Evolutionary conservation across 2,888 invertebrate genomes (phyloP).

Genomic region (Amphipyra tragopoginis): DNA sequence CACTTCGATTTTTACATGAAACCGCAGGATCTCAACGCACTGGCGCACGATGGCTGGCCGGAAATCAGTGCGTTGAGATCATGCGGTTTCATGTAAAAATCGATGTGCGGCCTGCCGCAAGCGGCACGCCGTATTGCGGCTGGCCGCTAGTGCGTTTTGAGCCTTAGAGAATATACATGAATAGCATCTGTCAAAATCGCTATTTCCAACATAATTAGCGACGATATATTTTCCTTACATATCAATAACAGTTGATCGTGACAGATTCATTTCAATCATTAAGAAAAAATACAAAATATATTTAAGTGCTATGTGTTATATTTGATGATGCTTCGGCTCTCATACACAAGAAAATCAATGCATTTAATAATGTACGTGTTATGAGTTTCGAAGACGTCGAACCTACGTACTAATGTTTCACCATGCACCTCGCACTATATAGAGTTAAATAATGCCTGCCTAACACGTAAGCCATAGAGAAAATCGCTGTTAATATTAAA

Average conservation of each 20-base stretch:
- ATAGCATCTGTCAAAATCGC: constrained; percentile 14
- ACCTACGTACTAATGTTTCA: constrained; percentile 71
- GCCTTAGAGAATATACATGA: constrained; percentile 13
- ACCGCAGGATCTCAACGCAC: too few species aligned
- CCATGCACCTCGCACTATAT: constrained; percentile 82
- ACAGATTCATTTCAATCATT: constrained; percentile 18
- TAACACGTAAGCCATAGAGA: constrained; percentile 47
- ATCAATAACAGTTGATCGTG: constrained; percentile 16
- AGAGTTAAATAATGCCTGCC: constrained; percentile 62
- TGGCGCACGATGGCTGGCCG: too few species aligned
- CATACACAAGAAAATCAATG: constrained; percentile 20
- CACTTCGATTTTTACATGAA: too few species aligned
- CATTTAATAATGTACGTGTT: constrained; percentile 17
- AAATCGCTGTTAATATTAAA: constrained; percentile 38
- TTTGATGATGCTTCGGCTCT: constrained; percentile 31
- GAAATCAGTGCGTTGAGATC: too few species aligned
- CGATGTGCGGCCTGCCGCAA: too few species aligned
- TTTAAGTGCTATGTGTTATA: constrained; percentile 40
- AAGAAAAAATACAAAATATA: constrained; percentile 10
- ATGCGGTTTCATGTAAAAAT: too few species aligned
- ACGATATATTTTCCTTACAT: not conserved
- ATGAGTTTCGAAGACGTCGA: constrained; percentile 63
- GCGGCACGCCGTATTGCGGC: too few species aligned
- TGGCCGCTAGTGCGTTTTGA: too few species aligned
- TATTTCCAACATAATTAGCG: not conserved